Conservation (phyloP, 2,888 invertebrate genomes). For the Parnassius apollo region DNA sequence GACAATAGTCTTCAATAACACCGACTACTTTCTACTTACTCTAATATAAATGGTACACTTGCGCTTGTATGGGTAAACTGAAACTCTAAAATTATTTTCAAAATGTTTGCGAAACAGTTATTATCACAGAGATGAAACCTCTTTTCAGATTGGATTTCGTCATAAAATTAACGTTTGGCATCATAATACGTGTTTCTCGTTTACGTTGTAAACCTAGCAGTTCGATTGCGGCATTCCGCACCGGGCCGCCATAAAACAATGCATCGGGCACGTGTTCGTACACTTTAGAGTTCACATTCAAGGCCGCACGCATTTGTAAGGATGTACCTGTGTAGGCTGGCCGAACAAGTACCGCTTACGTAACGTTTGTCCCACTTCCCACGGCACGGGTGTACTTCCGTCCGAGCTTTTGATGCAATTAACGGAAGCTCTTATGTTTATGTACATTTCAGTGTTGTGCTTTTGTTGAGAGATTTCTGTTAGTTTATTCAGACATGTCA, state of each 20-base stretch:
- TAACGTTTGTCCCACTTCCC: constrained; percentile 76
- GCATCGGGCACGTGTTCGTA: constrained; percentile 77
- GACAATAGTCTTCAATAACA: too few species aligned
- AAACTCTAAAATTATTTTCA: too few species aligned
- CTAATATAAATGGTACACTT: too few species aligned
- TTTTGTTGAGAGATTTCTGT: background rate
- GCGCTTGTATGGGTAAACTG: too few species aligned
- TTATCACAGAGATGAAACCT: too few species aligned
- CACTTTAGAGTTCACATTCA: constrained; percentile 79
- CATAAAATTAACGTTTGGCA: background rate
- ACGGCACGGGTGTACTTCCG: constrained; percentile 65
- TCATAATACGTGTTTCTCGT: constrained; percentile 16
- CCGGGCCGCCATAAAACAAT: constrained; percentile 75
- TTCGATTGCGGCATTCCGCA: constrained; percentile 56
- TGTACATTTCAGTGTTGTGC: constrained; percentile 4
- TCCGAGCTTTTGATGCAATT: constrained; percentile 52
- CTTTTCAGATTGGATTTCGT: background rate
- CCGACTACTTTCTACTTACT: too few species aligned
- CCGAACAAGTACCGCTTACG: constrained; percentile 77
- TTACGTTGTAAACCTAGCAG: constrained; percentile 37
- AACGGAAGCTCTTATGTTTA: constrained; percentile 26
- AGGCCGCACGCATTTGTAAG: constrained; percentile 81
- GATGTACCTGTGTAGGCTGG: constrained; percentile 77
- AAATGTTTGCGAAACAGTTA: too few species aligned
- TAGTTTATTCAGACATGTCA: too few species aligned